Percentiles rank a stretch among this genome's conserved stretches.
Evolutionary conservation across 2,888 invertebrate species (phyloP).

Genomic region (Cryptophagus acutangulus): DNA sequence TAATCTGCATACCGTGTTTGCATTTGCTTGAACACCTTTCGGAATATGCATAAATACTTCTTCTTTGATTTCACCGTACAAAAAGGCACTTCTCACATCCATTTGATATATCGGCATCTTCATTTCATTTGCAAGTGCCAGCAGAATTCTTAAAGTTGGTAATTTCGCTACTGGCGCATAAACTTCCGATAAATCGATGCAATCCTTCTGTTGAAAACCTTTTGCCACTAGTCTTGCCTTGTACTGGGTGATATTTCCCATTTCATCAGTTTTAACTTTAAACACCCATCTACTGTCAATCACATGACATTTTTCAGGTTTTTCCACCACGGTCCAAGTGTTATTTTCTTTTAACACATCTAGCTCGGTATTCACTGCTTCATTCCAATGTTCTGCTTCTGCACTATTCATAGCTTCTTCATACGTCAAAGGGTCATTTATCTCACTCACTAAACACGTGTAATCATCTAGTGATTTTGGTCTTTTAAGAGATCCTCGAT

Average conservation of each 20-base stretch:
- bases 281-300: conserved; percentile 14
- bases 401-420: conserved; percentile 9
- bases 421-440: conserved; percentile 8
- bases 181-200: conserved; percentile 8
- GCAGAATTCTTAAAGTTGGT: conserved; percentile 11
- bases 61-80: conserved; percentile 24
- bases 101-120: conserved; percentile 19
- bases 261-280: conserved; percentile 10
- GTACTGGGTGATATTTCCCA: conserved; percentile 10
- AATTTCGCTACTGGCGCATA: conserved; percentile 15
- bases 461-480: too few relatives aligned
- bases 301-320: conserved; percentile 6
- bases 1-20: conserved; percentile 26
- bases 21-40: conserved; percentile 17
- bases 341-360: conserved; percentile 14
- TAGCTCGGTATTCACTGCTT: conserved; percentile 12
- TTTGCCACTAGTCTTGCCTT: conserved; percentile 14
- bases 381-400: conserved; percentile 10
- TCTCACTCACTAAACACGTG: conserved; percentile 5
- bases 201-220: conserved; percentile 12
- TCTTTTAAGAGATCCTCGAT: conserved; percentile 2
- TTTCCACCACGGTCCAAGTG: conserved; percentile 13
- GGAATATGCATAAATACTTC: conserved; percentile 20
- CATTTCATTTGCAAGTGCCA: conserved; percentile 11
- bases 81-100: conserved; percentile 25